Evolutionary conservation across 2,888 invertebrate genomes (phyloP).

Genomic region (Agrilus cyanescens): DNA sequence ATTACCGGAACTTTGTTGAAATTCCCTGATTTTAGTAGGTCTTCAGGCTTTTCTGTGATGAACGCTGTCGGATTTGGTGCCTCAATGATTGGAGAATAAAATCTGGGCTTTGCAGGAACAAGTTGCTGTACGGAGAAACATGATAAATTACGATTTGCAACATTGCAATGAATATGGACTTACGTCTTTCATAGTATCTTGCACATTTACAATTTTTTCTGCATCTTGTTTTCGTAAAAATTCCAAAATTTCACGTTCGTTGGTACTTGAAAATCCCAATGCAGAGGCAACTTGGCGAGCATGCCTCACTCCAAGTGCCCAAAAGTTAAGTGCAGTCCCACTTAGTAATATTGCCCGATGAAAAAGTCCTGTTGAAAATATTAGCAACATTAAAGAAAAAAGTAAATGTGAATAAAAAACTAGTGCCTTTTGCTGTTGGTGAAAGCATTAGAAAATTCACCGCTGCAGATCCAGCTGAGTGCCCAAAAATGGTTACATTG

Average conservation of each 20-base stretch:
- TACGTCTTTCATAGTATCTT: constrained; percentile 4
- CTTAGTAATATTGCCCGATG: constrained; percentile 25
- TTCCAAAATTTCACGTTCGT: constrained; percentile 5
- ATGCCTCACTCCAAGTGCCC: constrained; percentile 13
- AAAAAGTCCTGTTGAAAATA: constrained; percentile 16
- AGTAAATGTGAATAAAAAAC: too few relatives aligned
- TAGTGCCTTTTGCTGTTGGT: not conserved
- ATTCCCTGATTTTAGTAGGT: not conserved
- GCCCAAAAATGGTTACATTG: not conserved
- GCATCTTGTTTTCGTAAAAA: constrained; percentile 4
- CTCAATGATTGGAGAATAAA: not conserved
- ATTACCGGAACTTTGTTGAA: not conserved
- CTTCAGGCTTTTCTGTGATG: not conserved
- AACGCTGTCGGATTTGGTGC: not conserved
- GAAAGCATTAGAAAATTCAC: too few relatives aligned
- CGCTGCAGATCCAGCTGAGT: too few relatives aligned
- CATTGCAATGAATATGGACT: not conserved
- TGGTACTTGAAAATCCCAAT: not conserved
- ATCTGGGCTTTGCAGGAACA: not conserved
- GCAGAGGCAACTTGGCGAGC: constrained; percentile 5
- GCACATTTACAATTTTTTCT: constrained; percentile 2
- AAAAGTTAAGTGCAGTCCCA: constrained; percentile 18
- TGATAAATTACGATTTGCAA: too few relatives aligned
- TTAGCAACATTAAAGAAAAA: too few relatives aligned
- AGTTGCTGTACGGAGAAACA: not conserved